Base-by-base conservation (phyloP, 2,797 vertebrate genomes). In the Sebastes miniatus region DNA sequence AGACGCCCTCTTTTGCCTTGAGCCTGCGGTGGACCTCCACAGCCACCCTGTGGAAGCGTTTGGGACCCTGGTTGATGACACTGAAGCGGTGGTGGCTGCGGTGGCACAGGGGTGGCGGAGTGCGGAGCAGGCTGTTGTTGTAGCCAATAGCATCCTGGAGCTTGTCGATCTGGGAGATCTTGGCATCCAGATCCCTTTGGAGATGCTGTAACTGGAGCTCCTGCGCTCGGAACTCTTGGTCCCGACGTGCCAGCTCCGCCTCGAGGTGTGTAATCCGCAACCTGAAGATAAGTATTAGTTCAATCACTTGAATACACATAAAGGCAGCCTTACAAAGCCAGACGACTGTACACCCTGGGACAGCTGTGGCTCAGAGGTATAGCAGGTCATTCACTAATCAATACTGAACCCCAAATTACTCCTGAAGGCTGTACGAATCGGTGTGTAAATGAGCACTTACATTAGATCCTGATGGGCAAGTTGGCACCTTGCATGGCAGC, bases 1-100 rank as follows among this genome's bases (percentile, higher is more conserved):
- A 96, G 69, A 96, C 96, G 0, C 96, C 96, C 73, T 96, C 96
- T 72, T 96, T 96, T 27, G 96, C 96, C 63, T 91, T 95, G 20
- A 96, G 90, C 56, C 96, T 88, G 18, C 94, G 94, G 67, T 96
- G 96, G 56, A 96, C 95, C 84, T 96, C 96, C 39, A 94, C 90
- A 2, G 96, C 95, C 72, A 95, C 94, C 61, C 91, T 92, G 73
- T 96, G 95, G 82, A 95, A 95, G 59, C 94, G 95, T 8, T 89
- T 90, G n/a, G 95, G 92, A 22, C 93, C 94, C 91, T 96, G 94
- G 88, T 96, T 95, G 82, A 96, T 96, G 79, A 94, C 93, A 5
- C 95, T 96, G 65, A 95, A 91, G 24, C 93, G 80, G 13, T 83
- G 92, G 67, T 75, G 78, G 67, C 88, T 90, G 66, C 88, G 90